These are phyloP conservation scores for Hestina assimilis DNA, from an alignment of 1,140 invertebrate species.

Conservation along the genomic window DNA sequence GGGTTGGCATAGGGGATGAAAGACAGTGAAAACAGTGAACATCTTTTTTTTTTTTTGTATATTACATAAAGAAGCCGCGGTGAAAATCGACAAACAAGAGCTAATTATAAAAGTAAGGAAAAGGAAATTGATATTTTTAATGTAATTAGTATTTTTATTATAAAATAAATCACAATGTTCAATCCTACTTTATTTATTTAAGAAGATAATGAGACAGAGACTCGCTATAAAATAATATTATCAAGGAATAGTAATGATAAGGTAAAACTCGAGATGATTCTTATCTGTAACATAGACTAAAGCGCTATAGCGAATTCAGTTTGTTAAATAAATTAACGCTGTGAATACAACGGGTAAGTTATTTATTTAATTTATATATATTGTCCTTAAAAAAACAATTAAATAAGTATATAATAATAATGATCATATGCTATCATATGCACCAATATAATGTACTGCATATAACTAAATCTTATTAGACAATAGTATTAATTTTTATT, in stretches of 20 bases:
- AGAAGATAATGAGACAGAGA: too few relatives aligned
- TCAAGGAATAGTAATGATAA: constrained; percentile 34
- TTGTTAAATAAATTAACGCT: constrained; percentile 31
- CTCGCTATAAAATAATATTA: constrained; percentile 13
- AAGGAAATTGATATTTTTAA: too few relatives aligned
- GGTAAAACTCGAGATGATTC: constrained; percentile 41
- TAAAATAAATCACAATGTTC: neutral
- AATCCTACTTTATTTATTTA: constrained; percentile 1
- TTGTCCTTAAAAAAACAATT: neutral
- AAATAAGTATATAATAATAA: neutral
- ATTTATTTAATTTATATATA: neutral
- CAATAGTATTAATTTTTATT: too few relatives aligned
- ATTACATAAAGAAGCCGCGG: too few relatives aligned
- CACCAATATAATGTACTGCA: too few relatives aligned
- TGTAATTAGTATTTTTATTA: too few relatives aligned
- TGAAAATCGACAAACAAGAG: too few relatives aligned
- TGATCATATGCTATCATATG: too few relatives aligned
- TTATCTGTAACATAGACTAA: constrained; percentile 39
- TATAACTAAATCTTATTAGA: too few relatives aligned
- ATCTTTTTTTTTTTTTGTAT: too few relatives aligned
- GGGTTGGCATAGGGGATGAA: too few relatives aligned
- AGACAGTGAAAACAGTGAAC: too few relatives aligned
- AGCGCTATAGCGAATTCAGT: constrained; percentile 26
- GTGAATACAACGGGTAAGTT: constrained; percentile 39
- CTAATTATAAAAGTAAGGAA: neutral